A percentile compares a stretch with the other conserved stretches of the same genome.
phyloP scores from a whole-genome alignment of 2,113 vertebrate species.

The Cathartes aura region DNA sequence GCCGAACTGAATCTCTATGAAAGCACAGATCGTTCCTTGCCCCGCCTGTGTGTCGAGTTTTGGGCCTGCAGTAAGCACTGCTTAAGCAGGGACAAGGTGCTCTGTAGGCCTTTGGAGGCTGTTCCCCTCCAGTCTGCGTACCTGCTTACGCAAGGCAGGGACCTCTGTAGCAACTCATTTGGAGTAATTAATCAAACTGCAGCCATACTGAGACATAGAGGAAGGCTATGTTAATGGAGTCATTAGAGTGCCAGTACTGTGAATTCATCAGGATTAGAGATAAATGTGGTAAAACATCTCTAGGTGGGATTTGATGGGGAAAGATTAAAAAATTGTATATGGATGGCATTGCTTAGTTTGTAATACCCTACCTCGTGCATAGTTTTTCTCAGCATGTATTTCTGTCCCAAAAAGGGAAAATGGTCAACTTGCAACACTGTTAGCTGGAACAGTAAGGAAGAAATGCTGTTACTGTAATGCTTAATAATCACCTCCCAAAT shows the following conservation, averaged over 20 bases:
- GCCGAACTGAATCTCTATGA: accelerated
- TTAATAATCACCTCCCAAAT: neutral
- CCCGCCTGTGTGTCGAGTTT: accelerated
- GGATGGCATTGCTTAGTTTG: neutral
- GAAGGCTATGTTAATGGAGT: slow-evolving; percentile 64
- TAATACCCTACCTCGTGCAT: neutral
- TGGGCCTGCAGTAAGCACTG: neutral
- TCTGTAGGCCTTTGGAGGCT: neutral
- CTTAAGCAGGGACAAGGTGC: neutral
- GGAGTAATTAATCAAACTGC: slow-evolving; percentile 64
- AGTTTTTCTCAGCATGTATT: neutral
- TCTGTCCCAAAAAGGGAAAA: neutral
- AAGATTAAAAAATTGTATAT: neutral
- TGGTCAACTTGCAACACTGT: neutral
- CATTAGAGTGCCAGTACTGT: slow-evolving; percentile 44
- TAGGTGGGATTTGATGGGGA: slow-evolving; percentile 11
- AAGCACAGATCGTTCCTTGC: neutral
- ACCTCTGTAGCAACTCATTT: slow-evolving; percentile 19
- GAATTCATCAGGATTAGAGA: slow-evolving; percentile 40
- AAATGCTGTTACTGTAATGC: neutral
- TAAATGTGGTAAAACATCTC: neutral
- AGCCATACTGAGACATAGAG: slow-evolving; percentile 8
- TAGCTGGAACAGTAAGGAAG: neutral
- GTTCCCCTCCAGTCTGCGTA: neutral
- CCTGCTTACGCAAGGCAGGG: neutral